These are phyloP conservation scores for Cantharis rufa DNA, from an alignment of 2,888 invertebrate genomes.

Conservation along the genomic window DNA sequence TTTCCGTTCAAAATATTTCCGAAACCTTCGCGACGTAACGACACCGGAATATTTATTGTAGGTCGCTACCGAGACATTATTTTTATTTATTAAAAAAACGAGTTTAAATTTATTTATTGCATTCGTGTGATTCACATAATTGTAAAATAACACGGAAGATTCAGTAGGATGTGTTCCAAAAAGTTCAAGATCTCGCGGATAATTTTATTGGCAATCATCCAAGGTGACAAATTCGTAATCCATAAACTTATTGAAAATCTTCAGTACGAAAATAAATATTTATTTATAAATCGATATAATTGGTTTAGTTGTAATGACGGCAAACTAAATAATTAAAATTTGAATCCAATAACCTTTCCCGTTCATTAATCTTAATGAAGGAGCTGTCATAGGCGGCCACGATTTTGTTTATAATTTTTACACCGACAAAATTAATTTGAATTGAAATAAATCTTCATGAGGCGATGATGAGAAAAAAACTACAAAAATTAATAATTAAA, in stretches of 20 bases:
- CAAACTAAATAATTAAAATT: not conserved
- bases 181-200: slow-evolving; percentile 14
- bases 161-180: slow-evolving; percentile 9
- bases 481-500: not conserved
- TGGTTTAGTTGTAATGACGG: not conserved
- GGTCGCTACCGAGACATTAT: not conserved
- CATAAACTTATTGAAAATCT: not conserved
- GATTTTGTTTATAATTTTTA: not conserved
- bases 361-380: not conserved
- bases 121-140: not conserved
- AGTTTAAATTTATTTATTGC: not conserved
- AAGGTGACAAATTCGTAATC: slow-evolving; percentile 13
- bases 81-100: not conserved
- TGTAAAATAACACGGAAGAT: slow-evolving; percentile 14
- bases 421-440: not conserved
- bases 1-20: not conserved
- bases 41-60: not conserved
- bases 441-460: not conserved
- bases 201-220: slow-evolving; percentile 3
- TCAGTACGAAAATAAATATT: not conserved
- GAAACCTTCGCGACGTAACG: not conserved
- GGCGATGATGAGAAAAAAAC: not conserved
- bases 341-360: slow-evolving; percentile 1
- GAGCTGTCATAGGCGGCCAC: not conserved
- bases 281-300: not conserved